These are phyloP conservation scores for Conops quadrifasciatus DNA, from an alignment of 2,888 invertebrate species.

Conservation along the genomic window DNA sequence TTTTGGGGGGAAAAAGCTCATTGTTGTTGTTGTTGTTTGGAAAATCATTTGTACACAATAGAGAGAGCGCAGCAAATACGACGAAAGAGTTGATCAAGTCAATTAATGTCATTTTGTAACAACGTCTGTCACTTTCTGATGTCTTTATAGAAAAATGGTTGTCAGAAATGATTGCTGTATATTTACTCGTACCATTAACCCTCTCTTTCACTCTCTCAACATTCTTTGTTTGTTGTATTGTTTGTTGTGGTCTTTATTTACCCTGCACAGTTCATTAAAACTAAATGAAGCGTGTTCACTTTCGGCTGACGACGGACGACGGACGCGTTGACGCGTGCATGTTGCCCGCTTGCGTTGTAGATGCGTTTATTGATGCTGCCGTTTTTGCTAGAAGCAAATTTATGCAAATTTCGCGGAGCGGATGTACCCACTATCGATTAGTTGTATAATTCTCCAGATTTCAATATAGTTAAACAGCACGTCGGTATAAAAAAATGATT, in stretches of 20 bases:
- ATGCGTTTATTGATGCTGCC: not conserved
- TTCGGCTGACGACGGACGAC: not conserved
- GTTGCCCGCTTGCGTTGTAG: too few relatives aligned
- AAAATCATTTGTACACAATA: constrained; percentile 5
- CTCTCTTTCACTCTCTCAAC: not conserved
- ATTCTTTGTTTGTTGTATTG: not conserved
- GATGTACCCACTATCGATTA: too few relatives aligned
- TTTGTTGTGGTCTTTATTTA: not conserved
- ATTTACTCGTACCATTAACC: not conserved
- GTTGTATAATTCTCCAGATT: too few relatives aligned
- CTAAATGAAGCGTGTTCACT: not conserved
- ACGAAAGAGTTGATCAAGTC: constrained; percentile 1
- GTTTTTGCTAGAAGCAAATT: not conserved
- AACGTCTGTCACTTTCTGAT: constrained; percentile 9
- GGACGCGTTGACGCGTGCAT: too few relatives aligned
- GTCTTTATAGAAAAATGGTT: constrained; percentile 11
- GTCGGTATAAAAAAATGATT: too few relatives aligned
- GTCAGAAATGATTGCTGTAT: not conserved
- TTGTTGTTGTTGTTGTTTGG: not conserved
- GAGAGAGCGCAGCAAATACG: not conserved
- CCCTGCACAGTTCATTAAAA: not conserved
- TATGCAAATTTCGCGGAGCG: too few relatives aligned
- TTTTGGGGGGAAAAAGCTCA: not conserved
- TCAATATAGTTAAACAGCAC: too few relatives aligned
- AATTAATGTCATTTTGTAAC: constrained; percentile 29